Evolutionary conservation across 2,797 vertebrate species (phyloP).

Genomic region (Sebastes baramenuke): DNA sequence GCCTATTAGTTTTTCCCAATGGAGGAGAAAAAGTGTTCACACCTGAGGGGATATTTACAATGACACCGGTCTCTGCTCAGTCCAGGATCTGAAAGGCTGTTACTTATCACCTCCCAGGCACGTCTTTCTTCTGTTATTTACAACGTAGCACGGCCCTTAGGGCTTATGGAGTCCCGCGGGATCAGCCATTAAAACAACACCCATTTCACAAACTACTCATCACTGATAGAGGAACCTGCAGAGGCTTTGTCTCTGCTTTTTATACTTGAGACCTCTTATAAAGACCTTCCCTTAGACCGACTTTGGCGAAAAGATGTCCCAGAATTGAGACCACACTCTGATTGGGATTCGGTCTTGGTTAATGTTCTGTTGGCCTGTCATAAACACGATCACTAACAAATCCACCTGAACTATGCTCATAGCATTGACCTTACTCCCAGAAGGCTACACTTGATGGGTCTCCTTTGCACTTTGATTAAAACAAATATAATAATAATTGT

Average conservation of each 20-base stretch:
- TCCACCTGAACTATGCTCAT: neutral
- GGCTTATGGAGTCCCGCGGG: neutral
- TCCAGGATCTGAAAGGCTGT: neutral
- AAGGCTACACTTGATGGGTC: neutral
- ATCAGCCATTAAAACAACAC: neutral
- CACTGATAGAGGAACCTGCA: neutral
- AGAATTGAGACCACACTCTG: neutral
- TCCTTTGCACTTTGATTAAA: neutral
- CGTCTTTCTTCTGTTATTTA: neutral
- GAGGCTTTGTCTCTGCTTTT: neutral
- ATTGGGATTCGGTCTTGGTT: neutral
- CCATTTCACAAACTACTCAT: neutral
- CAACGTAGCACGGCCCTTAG: neutral
- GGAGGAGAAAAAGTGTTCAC: neutral
- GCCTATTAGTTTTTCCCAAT: neutral
- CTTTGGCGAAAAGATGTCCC: neutral
- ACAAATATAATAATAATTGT: neutral
- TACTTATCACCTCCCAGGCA: neutral
- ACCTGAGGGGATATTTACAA: neutral
- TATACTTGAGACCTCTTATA: neutral
- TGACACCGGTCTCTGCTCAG: neutral
- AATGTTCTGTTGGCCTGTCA: neutral
- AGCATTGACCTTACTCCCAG: neutral
- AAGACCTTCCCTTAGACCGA: neutral
- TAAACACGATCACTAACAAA: neutral